Evolutionary conservation across 2,888 invertebrate genomes (phyloP).

Genomic region (Melanostoma mellinum): DNA sequence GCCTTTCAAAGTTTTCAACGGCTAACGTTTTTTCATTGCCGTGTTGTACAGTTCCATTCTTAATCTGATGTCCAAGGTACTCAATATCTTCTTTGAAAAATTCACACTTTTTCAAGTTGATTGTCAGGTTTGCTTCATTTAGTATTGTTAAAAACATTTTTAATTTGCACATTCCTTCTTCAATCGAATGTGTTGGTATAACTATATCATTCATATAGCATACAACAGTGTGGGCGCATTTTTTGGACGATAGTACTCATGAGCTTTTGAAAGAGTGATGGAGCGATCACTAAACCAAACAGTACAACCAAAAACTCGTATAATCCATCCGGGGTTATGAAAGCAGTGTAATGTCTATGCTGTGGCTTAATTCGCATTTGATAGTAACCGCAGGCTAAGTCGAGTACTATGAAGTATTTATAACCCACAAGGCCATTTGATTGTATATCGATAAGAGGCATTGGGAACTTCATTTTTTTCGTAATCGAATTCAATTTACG

Average conservation of each 20-base stretch:
- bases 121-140: slow-evolving; percentile 9
- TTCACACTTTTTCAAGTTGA: background rate
- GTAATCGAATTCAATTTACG: slow-evolving; percentile 1
- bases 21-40: background rate
- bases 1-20: no score
- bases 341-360: slow-evolving; percentile 7
- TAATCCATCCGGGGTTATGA: background rate
- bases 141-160: background rate
- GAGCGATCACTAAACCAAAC: slow-evolving; percentile 3
- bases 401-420: slow-evolving; percentile 7
- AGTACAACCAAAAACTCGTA: background rate
- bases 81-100: background rate
- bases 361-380: no score
- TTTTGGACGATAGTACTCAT: no score
- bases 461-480: slow-evolving; percentile 8
- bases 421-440: slow-evolving; percentile 4
- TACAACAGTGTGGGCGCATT: background rate
- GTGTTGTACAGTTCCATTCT: background rate
- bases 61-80: background rate
- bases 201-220: slow-evolving; percentile 5
- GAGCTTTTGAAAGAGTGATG: background rate
- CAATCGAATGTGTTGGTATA: slow-evolving; percentile 3
- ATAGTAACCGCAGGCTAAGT: no score
- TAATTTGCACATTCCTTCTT: background rate
- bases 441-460: slow-evolving; percentile 25